Base-by-base conservation (phyloP, 2,797 vertebrate genomes). In the Malacoctenus gilli region DNA sequence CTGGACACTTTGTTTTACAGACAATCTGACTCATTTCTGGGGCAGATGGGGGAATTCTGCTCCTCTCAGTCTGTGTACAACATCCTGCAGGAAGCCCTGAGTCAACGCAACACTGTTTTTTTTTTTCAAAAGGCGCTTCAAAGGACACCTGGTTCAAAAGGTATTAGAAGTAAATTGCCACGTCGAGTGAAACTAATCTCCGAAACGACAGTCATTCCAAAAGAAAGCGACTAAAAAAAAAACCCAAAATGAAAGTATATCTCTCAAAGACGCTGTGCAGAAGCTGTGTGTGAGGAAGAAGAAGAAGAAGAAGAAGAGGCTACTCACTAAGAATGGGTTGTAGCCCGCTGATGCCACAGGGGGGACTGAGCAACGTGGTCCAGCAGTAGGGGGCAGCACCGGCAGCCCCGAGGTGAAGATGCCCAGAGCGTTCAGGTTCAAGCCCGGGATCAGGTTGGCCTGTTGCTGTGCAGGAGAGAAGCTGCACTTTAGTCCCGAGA, bases 371-470 rank as follows among this genome's bases (percentile, higher is more conserved):
- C 92, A 85, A 11, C 92, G 93, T 40, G 93, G 85, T 64, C 93
- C 92, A 0, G 91, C 79, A 37, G 88, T 72, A 52, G 94, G 86
- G 0, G 95, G 92, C 47, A 96, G 85, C 83, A 95, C 88, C 25
- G 95, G 92, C 67, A 97, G 72, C 55, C 94, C 93, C 0, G 95
- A 93, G 8, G 96, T 95, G 89, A 98, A 98, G 90, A 98, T 96
- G 79, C 96, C 96, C 85, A 98, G 77, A 40, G 95, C 92, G 2
- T 88, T 98, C 80, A 98, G 92, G 87, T 96, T 97, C 85, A 98
- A 83, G 39, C 96, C 96, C 1, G 96, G 95, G 85, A 97, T 98
- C 81, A 98, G 86, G 88, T 91, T 95, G 89, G 93, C 91, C 89
- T 98, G 96, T 91, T 98, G 95, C 95, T 98, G 84, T 19, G 38